Evolutionary conservation across 2,797 vertebrate species (phyloP).

Genomic region (Macropus fuliginosus): DNA sequence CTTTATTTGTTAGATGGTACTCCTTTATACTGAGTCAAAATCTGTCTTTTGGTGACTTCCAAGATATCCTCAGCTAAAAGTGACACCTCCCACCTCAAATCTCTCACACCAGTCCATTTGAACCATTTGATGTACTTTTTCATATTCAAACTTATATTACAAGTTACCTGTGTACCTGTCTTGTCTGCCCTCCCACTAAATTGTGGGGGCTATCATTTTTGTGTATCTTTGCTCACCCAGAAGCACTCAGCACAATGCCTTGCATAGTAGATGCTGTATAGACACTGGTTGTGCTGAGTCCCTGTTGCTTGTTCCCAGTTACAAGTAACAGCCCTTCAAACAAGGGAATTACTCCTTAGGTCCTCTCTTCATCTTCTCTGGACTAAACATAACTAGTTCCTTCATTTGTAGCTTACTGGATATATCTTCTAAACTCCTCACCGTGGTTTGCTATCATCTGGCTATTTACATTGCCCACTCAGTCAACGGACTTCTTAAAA

Average conservation of each 20-base stretch:
- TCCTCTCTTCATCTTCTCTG: neutral
- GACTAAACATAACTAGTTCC: neutral
- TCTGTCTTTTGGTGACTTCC: conserved; percentile 3
- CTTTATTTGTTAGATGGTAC: neutral
- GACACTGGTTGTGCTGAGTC: neutral
- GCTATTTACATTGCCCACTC: neutral
- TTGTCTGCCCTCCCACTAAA: neutral
- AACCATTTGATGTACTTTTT: neutral
- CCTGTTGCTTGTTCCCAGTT: neutral
- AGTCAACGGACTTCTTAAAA: neutral
- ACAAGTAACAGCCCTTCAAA: neutral
- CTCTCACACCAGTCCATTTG: neutral
- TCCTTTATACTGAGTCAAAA: neutral
- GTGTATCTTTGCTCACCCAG: neutral
- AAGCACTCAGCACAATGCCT: neutral
- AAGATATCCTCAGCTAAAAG: neutral
- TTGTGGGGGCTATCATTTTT: neutral
- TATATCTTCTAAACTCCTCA: neutral
- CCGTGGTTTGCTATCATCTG: neutral
- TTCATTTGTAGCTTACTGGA: neutral
- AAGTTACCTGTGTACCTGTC: neutral
- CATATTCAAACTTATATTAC: neutral
- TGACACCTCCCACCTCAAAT: neutral
- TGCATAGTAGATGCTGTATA: neutral
- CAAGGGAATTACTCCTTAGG: neutral